Evolutionary conservation across 2,113 vertebrate genomes (phyloP), one percentile per base, ranked within the genome.

Genomic region (Cacatua alba): DNA sequence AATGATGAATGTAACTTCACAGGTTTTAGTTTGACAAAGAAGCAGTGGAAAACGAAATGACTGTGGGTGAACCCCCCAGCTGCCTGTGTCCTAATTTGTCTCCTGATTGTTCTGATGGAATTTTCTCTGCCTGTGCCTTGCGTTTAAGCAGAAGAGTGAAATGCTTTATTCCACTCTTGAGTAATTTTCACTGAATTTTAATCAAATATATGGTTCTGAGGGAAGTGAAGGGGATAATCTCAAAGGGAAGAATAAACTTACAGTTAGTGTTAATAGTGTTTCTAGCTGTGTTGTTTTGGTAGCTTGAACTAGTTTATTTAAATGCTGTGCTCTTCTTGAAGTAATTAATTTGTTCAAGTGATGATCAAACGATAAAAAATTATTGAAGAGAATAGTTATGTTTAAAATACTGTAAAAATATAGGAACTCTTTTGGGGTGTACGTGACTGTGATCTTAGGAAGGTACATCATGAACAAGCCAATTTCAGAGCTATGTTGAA

Each of bases 181-280:
- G 13, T 35, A 2, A n/a, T 85, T 95, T 84, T 93, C 39, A 65
- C 24, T 39, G 26, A 41, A 44, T 85, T 89, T 72, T 49, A 9
- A 29, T 68, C 3, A 2, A 43, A 43, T 59, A 6, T 2, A 0
- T 37, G 11, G 33, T 75, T 24, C 3, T 62, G 29, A 1, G 4
- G 24, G 33, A 92, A 6, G 48, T 29, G 25, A 81, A 69, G 6
- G 29, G 17, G 17, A 16, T 44, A 4, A 80, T 70, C 41, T 71
- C 29, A 26, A 64, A 70, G 20, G 14, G 68, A 69, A 59, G 24
- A 64, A 63, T 46, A 21, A 78, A 63, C 6, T 23, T n/a, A 10
- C 24, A 46, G 41, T 48, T 71, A 29, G 7, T 48, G 21, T 71
- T 51, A 67, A 51, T 63, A 71, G 24, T 11, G 13, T 86, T 85